Evolutionary conservation across 64 coral and sea anemone genomes (phyloP).

Genomic region (Acropora yongei): DNA sequence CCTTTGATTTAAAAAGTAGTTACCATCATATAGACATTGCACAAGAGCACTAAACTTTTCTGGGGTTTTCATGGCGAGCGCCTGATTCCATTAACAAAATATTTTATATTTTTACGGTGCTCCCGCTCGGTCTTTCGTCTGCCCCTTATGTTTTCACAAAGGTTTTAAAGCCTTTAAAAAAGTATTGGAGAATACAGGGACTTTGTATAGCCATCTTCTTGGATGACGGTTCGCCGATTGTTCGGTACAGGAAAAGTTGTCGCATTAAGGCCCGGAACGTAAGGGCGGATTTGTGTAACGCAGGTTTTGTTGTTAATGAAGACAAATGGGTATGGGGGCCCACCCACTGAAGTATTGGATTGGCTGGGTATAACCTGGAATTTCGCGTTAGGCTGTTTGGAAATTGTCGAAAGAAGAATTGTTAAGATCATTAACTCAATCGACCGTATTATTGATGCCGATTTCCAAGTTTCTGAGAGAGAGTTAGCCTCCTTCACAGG

Average conservation of each 20-base stretch:
- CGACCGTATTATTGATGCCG: too few relatives aligned
- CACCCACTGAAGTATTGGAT: conserved; percentile 16
- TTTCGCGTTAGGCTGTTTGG: background rate
- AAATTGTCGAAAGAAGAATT: conserved; percentile 27
- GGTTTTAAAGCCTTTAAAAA: background rate
- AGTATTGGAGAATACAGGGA: conserved; percentile 51
- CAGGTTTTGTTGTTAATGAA: conserved; percentile 15
- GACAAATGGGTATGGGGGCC: background rate
- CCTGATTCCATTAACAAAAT: background rate
- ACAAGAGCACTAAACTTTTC: conserved; percentile 52
- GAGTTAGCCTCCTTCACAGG: conserved; percentile 64
- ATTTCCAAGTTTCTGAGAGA: conserved; percentile 5
- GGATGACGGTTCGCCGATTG: background rate
- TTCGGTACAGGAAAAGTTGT: conserved; percentile 55
- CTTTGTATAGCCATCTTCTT: conserved; percentile 55
- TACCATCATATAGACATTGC: conserved; percentile 39
- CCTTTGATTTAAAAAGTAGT: background rate
- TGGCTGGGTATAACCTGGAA: background rate
- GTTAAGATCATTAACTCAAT: conserved; percentile 37
- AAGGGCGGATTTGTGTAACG: conserved; percentile 49
- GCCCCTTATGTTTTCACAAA: too few relatives aligned
- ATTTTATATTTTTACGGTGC: conserved; percentile 29
- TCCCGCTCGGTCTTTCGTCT: too few relatives aligned
- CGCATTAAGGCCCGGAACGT: conserved; percentile 59
- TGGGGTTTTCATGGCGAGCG: conserved; percentile 53